Conservation (phyloP, 2,113 vertebrate species). For the Hyaena hyaena region DNA sequence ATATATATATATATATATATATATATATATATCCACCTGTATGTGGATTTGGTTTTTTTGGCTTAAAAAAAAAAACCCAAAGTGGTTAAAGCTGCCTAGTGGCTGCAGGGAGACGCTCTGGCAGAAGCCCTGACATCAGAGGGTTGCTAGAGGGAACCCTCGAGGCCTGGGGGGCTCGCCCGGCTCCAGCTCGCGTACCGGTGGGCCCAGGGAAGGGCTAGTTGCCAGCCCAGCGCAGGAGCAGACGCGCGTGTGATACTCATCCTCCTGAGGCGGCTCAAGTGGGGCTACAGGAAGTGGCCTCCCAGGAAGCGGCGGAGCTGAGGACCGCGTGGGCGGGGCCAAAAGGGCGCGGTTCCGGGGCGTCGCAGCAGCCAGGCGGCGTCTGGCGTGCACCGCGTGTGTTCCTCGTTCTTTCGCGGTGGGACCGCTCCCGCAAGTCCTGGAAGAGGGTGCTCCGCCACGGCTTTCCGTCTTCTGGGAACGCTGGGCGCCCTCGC, state of each 20-base stretch:
- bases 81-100: neutral
- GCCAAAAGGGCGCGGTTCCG: neutral
- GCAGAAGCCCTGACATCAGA: neutral
- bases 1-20: no score
- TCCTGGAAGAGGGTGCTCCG: neutral
- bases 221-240: neutral
- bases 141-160: neutral
- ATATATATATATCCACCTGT: neutral
- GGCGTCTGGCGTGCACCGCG: rapidly evolving
- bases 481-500: neutral
- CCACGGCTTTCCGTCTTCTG: neutral
- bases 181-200: neutral
- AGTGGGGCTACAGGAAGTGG: neutral
- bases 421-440: neutral
- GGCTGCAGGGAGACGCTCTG: neutral
- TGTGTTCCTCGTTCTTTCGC: neutral
- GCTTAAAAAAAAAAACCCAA: neutral
- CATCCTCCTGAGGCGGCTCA: neutral
- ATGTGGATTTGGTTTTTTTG: neutral
- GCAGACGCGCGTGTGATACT: neutral
- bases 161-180: neutral
- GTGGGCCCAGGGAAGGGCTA: neutral
- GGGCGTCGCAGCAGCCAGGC: neutral
- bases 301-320: neutral
- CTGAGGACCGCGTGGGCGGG: neutral